phyloP scores from a whole-genome alignment of 2,888 invertebrate species.

The Ochropleura plecta region DNA sequence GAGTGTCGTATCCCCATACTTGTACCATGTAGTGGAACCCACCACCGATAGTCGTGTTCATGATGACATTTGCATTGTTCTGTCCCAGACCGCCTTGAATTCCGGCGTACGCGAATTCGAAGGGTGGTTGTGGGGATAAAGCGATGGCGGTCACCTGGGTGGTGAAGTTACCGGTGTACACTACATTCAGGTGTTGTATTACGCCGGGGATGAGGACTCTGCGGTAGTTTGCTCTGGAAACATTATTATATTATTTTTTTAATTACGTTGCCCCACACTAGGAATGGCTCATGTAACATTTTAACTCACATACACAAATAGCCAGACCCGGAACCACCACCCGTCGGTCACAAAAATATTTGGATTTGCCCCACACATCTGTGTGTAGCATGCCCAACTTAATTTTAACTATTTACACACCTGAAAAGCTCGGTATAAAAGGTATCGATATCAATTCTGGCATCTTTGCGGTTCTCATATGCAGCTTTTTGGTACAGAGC shows the following conservation, averaged over 20 bases:
- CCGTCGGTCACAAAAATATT: no score
- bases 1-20: background rate
- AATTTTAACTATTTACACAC: background rate
- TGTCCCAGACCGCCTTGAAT: background rate
- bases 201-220: background rate
- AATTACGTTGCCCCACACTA: no score
- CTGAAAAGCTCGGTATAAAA: constrained; percentile 1
- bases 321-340: no score
- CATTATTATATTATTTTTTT: no score
- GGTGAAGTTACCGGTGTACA: background rate
- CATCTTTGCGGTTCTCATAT: background rate
- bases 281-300: no score
- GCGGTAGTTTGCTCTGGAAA: constrained; percentile 2
- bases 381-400: background rate
- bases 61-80: background rate
- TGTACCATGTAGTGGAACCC: constrained; percentile 1
- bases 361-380: background rate
- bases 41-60: background rate
- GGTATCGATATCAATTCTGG: background rate
- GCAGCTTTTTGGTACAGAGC: background rate
- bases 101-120: background rate
- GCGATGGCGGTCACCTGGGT: background rate
- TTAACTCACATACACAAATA: no score
- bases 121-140: background rate
- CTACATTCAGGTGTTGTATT: background rate